Evolutionary conservation across 64 coral and sea anemone species (phyloP).

Genomic region (Anthopleura sola): DNA sequence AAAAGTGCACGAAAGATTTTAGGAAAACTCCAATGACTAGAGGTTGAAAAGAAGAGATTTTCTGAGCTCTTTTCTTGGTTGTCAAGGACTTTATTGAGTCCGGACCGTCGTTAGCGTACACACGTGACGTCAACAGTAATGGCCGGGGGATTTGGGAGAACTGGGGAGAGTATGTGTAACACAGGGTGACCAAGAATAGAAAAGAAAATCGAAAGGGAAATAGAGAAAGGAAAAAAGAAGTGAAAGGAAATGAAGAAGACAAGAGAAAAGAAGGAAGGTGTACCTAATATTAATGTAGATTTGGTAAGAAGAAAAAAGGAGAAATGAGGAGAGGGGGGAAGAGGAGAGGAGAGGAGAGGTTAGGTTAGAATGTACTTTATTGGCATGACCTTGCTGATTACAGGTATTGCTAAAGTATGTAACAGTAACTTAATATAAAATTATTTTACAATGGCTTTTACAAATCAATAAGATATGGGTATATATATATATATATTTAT

Average conservation of each 20-base stretch:
- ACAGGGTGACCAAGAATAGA: not conserved
- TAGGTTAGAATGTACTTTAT: too few relatives aligned
- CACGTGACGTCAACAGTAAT: slow-evolving; percentile 2
- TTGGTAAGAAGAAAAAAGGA: too few relatives aligned
- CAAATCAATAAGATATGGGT: too few relatives aligned
- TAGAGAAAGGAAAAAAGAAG: not conserved
- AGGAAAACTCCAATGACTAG: not conserved
- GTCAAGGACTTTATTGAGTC: slow-evolving; percentile 22
- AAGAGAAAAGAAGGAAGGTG: too few relatives aligned
- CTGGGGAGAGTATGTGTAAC: not conserved
- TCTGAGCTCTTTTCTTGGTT: not conserved
- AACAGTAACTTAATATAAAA: too few relatives aligned
- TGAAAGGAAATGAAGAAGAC: not conserved
- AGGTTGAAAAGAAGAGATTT: not conserved
- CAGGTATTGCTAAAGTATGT: too few relatives aligned
- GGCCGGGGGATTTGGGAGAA: not conserved
- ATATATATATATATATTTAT: too few relatives aligned
- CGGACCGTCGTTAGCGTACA: not conserved
- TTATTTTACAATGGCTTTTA: too few relatives aligned
- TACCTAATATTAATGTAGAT: too few relatives aligned
- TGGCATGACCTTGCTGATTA: too few relatives aligned
- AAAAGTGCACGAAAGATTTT: not conserved
- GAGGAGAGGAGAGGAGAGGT: too few relatives aligned
- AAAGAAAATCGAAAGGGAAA: not conserved
- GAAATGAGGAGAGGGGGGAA: too few relatives aligned